Base-by-base conservation (phyloP, 2,797 vertebrate species). In the Sebastes iracundus region DNA sequence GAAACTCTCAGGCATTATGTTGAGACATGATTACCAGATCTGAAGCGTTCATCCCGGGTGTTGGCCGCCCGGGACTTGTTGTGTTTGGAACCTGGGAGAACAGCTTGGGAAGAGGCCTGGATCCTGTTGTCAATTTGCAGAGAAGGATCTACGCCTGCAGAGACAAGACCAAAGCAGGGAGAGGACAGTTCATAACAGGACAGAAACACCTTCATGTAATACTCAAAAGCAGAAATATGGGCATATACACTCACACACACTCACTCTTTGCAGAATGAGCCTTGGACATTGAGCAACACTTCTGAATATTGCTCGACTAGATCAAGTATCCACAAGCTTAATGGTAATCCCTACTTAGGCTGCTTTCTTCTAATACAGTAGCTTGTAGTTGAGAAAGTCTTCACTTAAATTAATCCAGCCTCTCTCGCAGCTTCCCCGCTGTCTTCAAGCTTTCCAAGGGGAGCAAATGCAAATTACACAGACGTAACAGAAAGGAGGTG, bases 1-100 rank as follows among this genome's bases (percentile, higher is more conserved):
- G 5, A 82, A 82, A 77, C 59, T 23, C 33, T 66, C 56, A 23
- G 28, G 10, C 52, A 25, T 72, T 28, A 63, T 13, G 42, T 46
- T 3, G n/a, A 68, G 2, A 30, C 14, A 13, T 61, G 53, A 92
- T 94, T 96, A 99, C 98, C 98, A 56, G 98, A 99, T 94, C 98
- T 95, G 94, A 99, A 99, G 85, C 98, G 96, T 87, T 99, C 98
- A 76, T 99, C 98, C 93, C 98, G 95, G 0, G 97, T 95, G 88
- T 96, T 97, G 85, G 95, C 90, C 8, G 96, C 96, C 78, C 96
- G 94, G 0, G 96, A 94, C 88, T 97, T 98, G 89, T 96, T 97
- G 91, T 96, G 97, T 84, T 97, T 97, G 60, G 94, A 89, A 2
- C 82, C 89, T 0, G 91, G 87, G 33, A 94, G 89, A 0, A 91